These are phyloP conservation scores for Mythimna pallens DNA, from an alignment of 2,888 invertebrate species.

Conservation along the genomic window DNA sequence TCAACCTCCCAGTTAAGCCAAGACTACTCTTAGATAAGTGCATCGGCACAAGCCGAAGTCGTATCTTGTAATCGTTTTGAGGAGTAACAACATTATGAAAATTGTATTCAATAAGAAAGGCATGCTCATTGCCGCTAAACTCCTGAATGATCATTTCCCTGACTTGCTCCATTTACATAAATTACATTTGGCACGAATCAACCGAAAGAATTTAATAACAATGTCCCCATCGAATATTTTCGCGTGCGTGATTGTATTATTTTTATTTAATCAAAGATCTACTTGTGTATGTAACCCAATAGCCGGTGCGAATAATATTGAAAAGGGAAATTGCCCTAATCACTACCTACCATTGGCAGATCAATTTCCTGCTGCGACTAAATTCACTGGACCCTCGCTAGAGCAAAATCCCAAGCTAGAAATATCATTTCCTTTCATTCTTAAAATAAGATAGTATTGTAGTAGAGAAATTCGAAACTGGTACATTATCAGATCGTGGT, in stretches of 20 bases:
- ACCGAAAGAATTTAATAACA: conserved; percentile 24
- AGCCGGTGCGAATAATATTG: neutral
- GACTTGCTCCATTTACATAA: conserved; percentile 21
- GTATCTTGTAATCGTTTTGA: conserved; percentile 21
- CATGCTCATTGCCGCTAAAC: conserved; percentile 26
- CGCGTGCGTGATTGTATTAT: conserved; percentile 1
- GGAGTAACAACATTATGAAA: conserved; percentile 19
- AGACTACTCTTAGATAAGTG: conserved; percentile 9
- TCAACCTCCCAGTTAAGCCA: conserved; percentile 27
- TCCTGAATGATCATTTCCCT: conserved; percentile 32
- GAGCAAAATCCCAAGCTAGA: neutral
- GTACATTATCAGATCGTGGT: conserved; percentile 52
- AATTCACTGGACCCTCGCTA: conserved; percentile 6
- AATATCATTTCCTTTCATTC: neutral
- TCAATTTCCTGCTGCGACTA: conserved; percentile 26
- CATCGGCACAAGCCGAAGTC: conserved; percentile 34
- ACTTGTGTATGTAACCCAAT: neutral
- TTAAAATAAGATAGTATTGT: conserved; percentile 18
- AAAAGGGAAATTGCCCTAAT: conserved; percentile 31
- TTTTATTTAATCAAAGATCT: conserved; percentile 11
- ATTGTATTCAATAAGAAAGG: conserved; percentile 2
- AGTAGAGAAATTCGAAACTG: conserved; percentile 17
- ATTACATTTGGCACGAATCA: conserved; percentile 24
- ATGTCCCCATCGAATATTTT: neutral
- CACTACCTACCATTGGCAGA: conserved; percentile 10